Evolutionary conservation across 2,113 vertebrate genomes (phyloP).

Genomic region (Motacilla tschutschensis): DNA sequence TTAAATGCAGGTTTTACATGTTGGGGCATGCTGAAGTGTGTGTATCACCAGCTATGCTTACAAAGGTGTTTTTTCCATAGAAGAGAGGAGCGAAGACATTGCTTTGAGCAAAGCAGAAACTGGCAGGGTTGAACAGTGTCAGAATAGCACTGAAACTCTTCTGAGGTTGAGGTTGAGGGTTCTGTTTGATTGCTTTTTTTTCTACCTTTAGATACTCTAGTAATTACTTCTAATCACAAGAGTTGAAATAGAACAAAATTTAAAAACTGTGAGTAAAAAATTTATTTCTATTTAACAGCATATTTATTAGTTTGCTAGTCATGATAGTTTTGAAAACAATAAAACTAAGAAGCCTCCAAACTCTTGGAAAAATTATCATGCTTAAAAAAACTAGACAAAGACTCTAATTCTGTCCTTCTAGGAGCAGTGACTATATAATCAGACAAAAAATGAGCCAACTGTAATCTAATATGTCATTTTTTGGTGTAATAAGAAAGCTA

Average conservation of each 20-base stretch:
- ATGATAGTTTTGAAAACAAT: neutral
- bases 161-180: neutral
- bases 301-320: neutral
- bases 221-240: neutral
- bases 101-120: neutral
- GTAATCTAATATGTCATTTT: constrained; percentile 1
- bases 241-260: neutral
- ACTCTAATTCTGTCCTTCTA: neutral
- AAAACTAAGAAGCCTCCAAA: neutral
- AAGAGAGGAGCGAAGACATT: neutral
- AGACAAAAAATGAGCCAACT: constrained; percentile 12
- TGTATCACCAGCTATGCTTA: neutral
- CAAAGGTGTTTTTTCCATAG: neutral
- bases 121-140: neutral
- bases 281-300: neutral
- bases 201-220: neutral
- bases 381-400: neutral
- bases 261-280: neutral
- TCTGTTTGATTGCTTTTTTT: neutral
- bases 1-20: neutral
- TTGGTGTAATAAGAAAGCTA: constrained; percentile 36
- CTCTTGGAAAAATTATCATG: neutral
- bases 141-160: neutral
- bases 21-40: neutral
- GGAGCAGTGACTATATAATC: neutral